Percentiles rank a stretch among this genome's conserved stretches.
phyloP scores from a whole-genome alignment of 2,797 vertebrate genomes.

The Gallinago solitaria region DNA sequence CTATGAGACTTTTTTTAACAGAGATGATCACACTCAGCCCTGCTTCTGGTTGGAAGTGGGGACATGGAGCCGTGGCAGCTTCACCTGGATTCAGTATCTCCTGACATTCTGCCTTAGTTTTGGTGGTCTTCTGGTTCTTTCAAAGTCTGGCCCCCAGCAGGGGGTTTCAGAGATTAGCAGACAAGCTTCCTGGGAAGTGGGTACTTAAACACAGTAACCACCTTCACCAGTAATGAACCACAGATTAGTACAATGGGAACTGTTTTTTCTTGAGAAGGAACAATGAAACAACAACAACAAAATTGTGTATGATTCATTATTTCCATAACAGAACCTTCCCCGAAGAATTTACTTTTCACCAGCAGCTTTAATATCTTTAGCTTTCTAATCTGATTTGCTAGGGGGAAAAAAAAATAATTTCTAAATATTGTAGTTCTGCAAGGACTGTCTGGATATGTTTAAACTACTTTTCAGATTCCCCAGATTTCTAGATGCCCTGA shows the following conservation, averaged over 20 bases:
- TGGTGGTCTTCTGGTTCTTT: neutral
- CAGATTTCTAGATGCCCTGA: neutral
- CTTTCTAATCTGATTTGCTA: neutral
- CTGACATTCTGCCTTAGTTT: neutral
- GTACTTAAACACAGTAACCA: accelerated
- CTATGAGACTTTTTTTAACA: neutral
- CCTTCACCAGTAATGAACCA: neutral
- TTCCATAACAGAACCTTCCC: neutral
- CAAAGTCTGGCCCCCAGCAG: neutral
- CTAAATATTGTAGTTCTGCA: neutral
- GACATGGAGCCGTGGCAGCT: accelerated
- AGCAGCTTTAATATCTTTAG: neutral
- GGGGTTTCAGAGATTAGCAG: neutral
- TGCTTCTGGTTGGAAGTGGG: neutral
- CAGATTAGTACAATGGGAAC: neutral
- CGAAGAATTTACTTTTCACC: neutral
- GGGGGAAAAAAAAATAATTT: neutral
- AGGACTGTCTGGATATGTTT: neutral
- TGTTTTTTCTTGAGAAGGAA: neutral
- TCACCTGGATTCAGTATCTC: neutral
- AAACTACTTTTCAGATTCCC: neutral
- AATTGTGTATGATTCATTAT: neutral
- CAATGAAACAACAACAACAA: neutral
- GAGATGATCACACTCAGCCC: neutral
- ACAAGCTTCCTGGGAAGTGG: neutral